Evolutionary conservation across 2,113 vertebrate genomes (phyloP).

Genomic region (Craseonycteris thonglongyai): DNA sequence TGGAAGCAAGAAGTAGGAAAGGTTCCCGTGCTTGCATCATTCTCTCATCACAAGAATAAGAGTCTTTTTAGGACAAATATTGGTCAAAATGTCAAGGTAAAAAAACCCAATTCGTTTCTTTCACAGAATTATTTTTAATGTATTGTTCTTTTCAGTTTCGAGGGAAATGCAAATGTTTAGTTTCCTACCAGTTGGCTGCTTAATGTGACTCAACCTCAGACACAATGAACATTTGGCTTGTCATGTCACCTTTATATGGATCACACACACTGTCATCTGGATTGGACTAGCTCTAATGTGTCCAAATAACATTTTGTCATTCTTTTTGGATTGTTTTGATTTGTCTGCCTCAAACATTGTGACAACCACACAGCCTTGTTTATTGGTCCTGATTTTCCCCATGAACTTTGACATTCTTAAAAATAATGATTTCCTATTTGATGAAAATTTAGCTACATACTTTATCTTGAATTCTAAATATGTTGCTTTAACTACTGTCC

Average conservation of each 20-base stretch:
- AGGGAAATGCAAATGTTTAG: neutral
- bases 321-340: neutral
- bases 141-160: neutral
- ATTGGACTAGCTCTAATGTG: neutral
- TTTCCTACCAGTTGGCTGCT: neutral
- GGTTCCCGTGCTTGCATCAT: neutral
- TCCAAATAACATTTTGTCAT: neutral
- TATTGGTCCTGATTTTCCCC: neutral
- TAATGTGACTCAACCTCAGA: neutral
- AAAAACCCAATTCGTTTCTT: neutral
- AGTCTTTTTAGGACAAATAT: neutral
- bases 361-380: neutral
- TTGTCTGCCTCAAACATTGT: neutral
- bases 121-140: neutral
- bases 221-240: neutral
- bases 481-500: neutral
- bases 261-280: neutral
- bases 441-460: neutral
- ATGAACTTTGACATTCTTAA: neutral
- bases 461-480: neutral
- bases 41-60: neutral
- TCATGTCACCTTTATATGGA: neutral
- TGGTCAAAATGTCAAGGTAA: neutral
- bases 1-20: neutral
- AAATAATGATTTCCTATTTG: neutral